A percentile compares a stretch with the other conserved stretches of the same genome.
phyloP scores from a whole-genome alignment of 1,140 invertebrate genomes.

The Hestina assimilis region DNA sequence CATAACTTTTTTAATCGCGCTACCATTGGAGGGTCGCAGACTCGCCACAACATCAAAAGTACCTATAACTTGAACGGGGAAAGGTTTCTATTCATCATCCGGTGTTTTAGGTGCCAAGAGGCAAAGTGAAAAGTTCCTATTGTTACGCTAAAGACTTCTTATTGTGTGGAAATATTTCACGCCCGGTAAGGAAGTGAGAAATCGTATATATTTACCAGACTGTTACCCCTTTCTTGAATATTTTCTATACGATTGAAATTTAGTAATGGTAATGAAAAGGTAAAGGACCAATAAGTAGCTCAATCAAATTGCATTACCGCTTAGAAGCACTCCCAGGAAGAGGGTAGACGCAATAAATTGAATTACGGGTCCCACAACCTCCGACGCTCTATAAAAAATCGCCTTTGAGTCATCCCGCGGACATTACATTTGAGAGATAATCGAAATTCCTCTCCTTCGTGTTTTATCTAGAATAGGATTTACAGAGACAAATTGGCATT shows the following conservation, averaged over 20 bases:
- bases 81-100: conserved; percentile 46
- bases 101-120: conserved; percentile 53
- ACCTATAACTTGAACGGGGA: conserved; percentile 25
- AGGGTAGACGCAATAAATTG: conserved; percentile 64
- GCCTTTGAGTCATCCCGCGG: conserved; percentile 53
- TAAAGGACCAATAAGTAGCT: conserved; percentile 71
- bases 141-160: conserved; percentile 41
- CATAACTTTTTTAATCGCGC: conserved; percentile 32
- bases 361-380: conserved; percentile 60
- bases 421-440: conserved; percentile 44
- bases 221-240: conserved; percentile 27
- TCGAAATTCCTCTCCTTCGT: conserved; percentile 39
- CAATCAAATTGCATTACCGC: conserved; percentile 71
- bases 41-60: conserved; percentile 24
- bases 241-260: conserved; percentile 49
- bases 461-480: conserved; percentile 9
- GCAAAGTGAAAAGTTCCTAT: conserved; percentile 51
- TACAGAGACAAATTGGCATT: neutral
- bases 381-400: conserved; percentile 58
- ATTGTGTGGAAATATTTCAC: conserved; percentile 45
- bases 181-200: conserved; percentile 36
- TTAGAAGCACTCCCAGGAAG: conserved; percentile 47
- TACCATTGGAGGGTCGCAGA: conserved; percentile 16
- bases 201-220: conserved; percentile 27
- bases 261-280: conserved; percentile 63